phyloP scores from a whole-genome alignment of 2,888 invertebrate genomes.

The Nasonovia ribisnigri region DNA sequence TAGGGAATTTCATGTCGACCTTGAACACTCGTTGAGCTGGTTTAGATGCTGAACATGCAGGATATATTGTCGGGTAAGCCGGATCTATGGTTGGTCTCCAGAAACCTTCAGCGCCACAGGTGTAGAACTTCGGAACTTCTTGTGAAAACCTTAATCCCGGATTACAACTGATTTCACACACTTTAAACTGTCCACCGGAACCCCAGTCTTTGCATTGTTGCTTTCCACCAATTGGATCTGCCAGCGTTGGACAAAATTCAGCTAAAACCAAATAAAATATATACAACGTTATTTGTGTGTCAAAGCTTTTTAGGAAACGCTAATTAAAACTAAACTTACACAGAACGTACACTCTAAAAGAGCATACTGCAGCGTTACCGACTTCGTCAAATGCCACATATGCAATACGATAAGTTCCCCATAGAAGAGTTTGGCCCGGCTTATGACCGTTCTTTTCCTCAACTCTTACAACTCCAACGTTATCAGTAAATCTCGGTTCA shows the following conservation, averaged over 20 bases:
- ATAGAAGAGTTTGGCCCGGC: constrained; percentile 88
- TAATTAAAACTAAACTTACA: constrained; percentile 74
- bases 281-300: not conserved
- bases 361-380: constrained; percentile 91
- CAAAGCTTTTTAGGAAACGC: not conserved
- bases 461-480: constrained; percentile 83
- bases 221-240: constrained; percentile 91
- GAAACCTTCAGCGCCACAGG: constrained; percentile 97
- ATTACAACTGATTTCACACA: constrained; percentile 92
- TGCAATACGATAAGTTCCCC: constrained; percentile 93
- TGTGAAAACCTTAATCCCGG: constrained; percentile 91
- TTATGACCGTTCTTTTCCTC: constrained; percentile 88
- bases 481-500: constrained; percentile 90
- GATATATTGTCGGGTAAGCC: constrained; percentile 85
- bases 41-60: constrained; percentile 91
- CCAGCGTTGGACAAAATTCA: constrained; percentile 90
- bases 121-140: constrained; percentile 95
- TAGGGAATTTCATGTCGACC: constrained; percentile 94
- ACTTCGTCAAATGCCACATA: constrained; percentile 94
- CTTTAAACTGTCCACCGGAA: constrained; percentile 94
- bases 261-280: constrained; percentile 73
- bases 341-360: constrained; percentile 90
- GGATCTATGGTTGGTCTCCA: constrained; percentile 93
- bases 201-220: constrained; percentile 97
- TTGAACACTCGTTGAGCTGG: constrained; percentile 96